These are phyloP conservation scores for Sterrhoptilus dennistouni DNA, from an alignment of 2,113 vertebrate species.

Conservation along the genomic window DNA sequence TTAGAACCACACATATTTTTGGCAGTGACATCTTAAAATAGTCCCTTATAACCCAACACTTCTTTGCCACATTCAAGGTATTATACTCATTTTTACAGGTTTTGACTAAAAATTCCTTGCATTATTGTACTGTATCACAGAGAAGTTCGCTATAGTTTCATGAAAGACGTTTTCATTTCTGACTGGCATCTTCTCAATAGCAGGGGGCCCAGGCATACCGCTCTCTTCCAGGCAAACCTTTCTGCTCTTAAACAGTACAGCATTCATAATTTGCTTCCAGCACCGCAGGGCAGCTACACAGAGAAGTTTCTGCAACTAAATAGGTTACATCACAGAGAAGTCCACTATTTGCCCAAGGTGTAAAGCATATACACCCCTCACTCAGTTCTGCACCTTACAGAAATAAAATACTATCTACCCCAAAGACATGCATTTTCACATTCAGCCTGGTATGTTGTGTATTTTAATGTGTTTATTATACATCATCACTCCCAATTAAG, in stretches of 20 bases:
- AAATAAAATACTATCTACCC: constrained; percentile 49
- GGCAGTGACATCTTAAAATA: constrained; percentile 30
- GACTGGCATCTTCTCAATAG: constrained; percentile 84
- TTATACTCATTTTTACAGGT: constrained; percentile 66
- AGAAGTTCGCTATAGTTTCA: constrained; percentile 78
- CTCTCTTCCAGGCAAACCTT: constrained; percentile 81
- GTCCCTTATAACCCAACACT: constrained; percentile 48
- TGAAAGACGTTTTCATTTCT: constrained; percentile 86
- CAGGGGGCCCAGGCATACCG: constrained; percentile 79
- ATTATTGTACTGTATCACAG: constrained; percentile 77
- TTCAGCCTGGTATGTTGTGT: not conserved
- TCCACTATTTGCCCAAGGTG: constrained; percentile 74
- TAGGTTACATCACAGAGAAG: constrained; percentile 76
- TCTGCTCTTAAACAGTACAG: constrained; percentile 76
- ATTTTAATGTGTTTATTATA: not conserved
- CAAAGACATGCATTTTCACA: not conserved
- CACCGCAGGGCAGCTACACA: constrained; percentile 72
- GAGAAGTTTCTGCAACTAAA: constrained; percentile 76
- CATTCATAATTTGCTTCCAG: constrained; percentile 81
- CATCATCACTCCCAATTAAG: not conserved
- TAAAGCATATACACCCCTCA: constrained; percentile 63
- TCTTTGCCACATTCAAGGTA: constrained; percentile 58
- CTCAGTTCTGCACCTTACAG: constrained; percentile 45
- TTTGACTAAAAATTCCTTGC: constrained; percentile 71
- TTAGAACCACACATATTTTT: constrained; percentile 63